Conservation (phyloP, 1,140 invertebrate genomes). For the Zaprionus kolodkinae region DNA sequence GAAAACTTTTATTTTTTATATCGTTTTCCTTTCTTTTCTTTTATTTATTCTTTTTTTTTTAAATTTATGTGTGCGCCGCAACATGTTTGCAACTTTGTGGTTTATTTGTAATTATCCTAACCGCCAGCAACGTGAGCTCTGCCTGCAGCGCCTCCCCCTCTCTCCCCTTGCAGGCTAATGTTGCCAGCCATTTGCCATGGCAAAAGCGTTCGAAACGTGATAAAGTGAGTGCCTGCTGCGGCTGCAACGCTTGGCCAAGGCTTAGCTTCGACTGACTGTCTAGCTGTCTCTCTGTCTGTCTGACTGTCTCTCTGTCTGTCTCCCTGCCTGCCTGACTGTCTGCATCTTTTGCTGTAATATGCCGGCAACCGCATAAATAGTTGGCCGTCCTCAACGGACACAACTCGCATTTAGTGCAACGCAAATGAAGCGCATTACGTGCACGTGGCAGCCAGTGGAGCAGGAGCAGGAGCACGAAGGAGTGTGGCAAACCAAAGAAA, state of each 20-base stretch:
- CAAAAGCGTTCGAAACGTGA: constrained; percentile 70
- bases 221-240: constrained; percentile 58
- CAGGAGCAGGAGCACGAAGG: neutral
- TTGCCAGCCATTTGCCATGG: constrained; percentile 63
- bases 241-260: neutral
- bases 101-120: constrained; percentile 80
- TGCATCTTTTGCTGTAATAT: constrained; percentile 38
- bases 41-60: constrained; percentile 36
- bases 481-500: constrained; percentile 19
- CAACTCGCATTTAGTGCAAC: constrained; percentile 70
- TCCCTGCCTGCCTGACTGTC: constrained; percentile 13
- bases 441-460: constrained; percentile 49
- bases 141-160: neutral
- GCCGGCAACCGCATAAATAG: constrained; percentile 39
- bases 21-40: constrained; percentile 9
- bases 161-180: constrained; percentile 40
- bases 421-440: constrained; percentile 82
- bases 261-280: constrained; percentile 4
- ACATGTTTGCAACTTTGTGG: constrained; percentile 81
- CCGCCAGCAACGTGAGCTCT: constrained; percentile 54
- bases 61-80: constrained; percentile 60
- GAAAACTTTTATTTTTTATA: constrained; percentile 53
- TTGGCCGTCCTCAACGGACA: constrained; percentile 40
- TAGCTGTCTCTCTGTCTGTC: neutral
- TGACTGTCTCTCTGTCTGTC: constrained; percentile 6